Conservation (phyloP, 2,797 vertebrate genomes). For the Phataginus tricuspis region DNA sequence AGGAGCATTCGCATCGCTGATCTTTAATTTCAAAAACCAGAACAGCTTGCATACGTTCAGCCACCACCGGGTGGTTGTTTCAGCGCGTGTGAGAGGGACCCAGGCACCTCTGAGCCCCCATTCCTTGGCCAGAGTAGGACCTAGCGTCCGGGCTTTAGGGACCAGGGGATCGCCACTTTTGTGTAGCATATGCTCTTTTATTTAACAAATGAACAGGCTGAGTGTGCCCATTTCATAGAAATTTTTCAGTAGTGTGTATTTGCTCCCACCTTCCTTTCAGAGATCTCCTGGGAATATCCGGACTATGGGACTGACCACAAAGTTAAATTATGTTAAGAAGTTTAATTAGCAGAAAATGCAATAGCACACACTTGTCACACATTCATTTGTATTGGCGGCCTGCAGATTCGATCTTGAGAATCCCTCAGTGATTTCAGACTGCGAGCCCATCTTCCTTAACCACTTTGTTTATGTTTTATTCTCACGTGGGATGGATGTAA, state of each 20-base stretch:
- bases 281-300: conserved; percentile 41
- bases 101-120: neutral
- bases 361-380: neutral
- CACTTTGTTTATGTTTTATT: conserved; percentile 20
- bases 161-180: neutral
- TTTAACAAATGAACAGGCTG: conserved; percentile 18
- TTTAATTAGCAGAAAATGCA: conserved; percentile 68
- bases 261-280: conserved; percentile 19
- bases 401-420: conserved; percentile 33
- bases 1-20: neutral
- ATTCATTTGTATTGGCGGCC: conserved; percentile 53
- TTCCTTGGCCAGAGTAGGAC: neutral
- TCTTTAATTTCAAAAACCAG: conserved; percentile 2
- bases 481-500: neutral
- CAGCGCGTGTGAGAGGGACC: neutral
- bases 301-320: neutral
- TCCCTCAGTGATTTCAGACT: conserved; percentile 29
- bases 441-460: neutral
- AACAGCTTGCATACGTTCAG: neutral
- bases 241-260: conserved; percentile 1
- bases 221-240: neutral
- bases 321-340: conserved; percentile 48
- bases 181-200: neutral
- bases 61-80: neutral
- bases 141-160: neutral